Evolutionary conservation across 2,113 vertebrate species (phyloP), one percentile per base, ranked within the genome.

Genomic region (Mesocricetus auratus): DNA sequence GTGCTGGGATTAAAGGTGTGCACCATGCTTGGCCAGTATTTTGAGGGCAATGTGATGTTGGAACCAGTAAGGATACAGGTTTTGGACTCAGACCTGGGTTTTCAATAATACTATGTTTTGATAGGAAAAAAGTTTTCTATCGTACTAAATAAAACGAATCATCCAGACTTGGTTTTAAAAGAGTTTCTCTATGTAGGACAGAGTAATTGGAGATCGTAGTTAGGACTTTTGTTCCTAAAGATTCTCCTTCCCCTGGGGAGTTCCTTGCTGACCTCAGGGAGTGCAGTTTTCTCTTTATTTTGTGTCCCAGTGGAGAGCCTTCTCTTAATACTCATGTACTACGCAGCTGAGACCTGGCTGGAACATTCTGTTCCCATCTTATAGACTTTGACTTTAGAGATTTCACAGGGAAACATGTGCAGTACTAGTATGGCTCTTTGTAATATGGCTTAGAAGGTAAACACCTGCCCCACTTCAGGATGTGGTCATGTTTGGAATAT

Each of bases 291-390:
- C 83, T 92, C 71, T 96, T 79, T 66, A 86, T 95, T 96, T 96
- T 96, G 83, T 88, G 93, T 75, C 77, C 82, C 86, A 94, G n/a
- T 88, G 94, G 74, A 94, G 62, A 97, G 71, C 89, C 89, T 97
- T 97, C 88, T 94, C 68, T 94, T 86, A 94, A 82, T 74, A 42
- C 16, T 92, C 26, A n/a, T 26, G 62, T 73, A 56, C 74, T 79
- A 62, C 50, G 77, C 74, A 94, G 94, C 91, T 96, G 95, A 95
- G 97, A 89, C 93, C 66, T 64, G 83, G 56, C 74, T 85, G 83
- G 74, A 89, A 91, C 94, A 83, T 87, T 91, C 78, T 53, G 86
- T 95, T 33, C 83, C 94, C 96, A 64, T 69, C 62, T 68, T 95
- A 83, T 82, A 86, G 50, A 9, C 79, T 73, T 26, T 83, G 74